Evolutionary conservation across 1,140 invertebrate genomes (phyloP).

Genomic region (Drosophila nannoptera): DNA sequence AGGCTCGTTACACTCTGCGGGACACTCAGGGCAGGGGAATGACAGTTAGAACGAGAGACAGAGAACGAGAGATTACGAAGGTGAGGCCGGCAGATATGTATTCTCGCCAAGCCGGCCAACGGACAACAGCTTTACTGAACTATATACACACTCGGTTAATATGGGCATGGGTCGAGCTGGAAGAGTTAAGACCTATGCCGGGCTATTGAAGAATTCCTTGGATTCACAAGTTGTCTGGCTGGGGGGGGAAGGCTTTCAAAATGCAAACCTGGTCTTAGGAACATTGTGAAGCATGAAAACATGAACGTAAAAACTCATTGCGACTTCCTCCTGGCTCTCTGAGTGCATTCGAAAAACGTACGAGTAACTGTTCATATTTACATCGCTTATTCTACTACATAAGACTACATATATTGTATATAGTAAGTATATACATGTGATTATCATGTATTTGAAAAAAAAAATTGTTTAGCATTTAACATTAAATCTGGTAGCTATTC

Average conservation of each 20-base stretch:
- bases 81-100: background rate
- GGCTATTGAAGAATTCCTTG: conserved; percentile 2
- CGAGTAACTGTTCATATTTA: conserved; percentile 28
- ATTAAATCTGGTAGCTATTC: background rate
- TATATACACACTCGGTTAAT: background rate
- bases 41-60: conserved; percentile 2
- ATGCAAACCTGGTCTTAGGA: conserved; percentile 18
- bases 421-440: background rate
- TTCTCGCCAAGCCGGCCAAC: background rate
- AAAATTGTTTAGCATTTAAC: background rate
- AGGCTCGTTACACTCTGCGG: conserved; percentile 10
- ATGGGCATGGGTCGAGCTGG: background rate
- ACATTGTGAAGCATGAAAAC: conserved; percentile 29
- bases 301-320: conserved; percentile 10
- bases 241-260: background rate
- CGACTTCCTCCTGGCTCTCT: conserved; percentile 1
- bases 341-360: background rate
- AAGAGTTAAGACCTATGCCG: conserved; percentile 1
- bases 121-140: background rate
- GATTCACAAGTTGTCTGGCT: background rate
- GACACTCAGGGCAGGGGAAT: conserved; percentile 11
- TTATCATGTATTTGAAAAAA: conserved; percentile 4
- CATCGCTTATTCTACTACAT: conserved; percentile 20
- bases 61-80: background rate
- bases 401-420: conserved; percentile 9